Evolutionary conservation across 2,888 invertebrate species (phyloP).

Genomic region (Neocrepidodera transversa): DNA sequence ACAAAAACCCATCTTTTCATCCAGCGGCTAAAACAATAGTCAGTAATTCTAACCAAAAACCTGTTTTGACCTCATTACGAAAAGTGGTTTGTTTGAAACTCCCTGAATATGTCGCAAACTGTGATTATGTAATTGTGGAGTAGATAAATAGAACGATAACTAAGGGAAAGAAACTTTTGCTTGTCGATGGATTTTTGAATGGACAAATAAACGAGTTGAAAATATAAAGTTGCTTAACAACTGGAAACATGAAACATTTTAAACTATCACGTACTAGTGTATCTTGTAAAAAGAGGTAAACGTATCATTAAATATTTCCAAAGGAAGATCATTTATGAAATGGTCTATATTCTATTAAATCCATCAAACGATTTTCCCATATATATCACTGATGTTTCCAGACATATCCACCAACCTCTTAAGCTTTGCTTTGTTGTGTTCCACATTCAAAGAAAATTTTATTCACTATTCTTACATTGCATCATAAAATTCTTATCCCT

Average conservation of each 20-base stretch:
- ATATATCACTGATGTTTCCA: too few relatives aligned
- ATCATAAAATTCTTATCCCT: slow-evolving; percentile 19
- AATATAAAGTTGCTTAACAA: too few relatives aligned
- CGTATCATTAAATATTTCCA: too few relatives aligned
- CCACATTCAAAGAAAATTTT: background rate
- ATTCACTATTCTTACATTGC: slow-evolving; percentile 9
- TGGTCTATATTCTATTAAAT: too few relatives aligned
- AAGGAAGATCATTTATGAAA: too few relatives aligned
- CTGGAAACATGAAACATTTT: too few relatives aligned
- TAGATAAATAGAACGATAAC: slow-evolving; percentile 23
- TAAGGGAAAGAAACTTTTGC: slow-evolving; percentile 10
- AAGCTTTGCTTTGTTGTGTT: slow-evolving; percentile 2
- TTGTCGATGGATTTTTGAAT: slow-evolving; percentile 40
- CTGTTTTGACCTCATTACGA: slow-evolving; percentile 22
- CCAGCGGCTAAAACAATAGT: slow-evolving; percentile 22
- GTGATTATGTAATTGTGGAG: slow-evolving; percentile 24
- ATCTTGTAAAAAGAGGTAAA: too few relatives aligned
- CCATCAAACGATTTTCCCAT: too few relatives aligned
- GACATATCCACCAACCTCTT: too few relatives aligned
- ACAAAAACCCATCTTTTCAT: slow-evolving; percentile 16
- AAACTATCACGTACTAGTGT: too few relatives aligned
- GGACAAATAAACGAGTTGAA: too few relatives aligned
- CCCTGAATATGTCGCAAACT: background rate
- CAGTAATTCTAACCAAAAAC: slow-evolving; percentile 20
- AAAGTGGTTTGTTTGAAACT: slow-evolving; percentile 22